Base-by-base conservation (phyloP, 2,113 vertebrate genomes). In the Leiothrix lutea region DNA sequence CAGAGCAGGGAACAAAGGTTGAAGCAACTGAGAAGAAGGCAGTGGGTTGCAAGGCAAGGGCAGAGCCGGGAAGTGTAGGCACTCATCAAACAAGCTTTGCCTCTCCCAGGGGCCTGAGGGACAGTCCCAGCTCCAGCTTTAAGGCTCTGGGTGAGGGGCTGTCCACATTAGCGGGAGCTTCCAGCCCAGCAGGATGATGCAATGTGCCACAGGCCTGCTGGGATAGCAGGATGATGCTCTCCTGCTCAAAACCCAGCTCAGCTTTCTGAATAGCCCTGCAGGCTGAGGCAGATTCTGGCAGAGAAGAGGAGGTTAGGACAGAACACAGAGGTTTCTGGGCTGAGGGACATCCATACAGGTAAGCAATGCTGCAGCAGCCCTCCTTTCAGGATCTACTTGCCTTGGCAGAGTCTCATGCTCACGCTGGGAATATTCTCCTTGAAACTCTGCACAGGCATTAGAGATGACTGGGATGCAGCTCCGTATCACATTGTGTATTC, bases 401-500 rank as follows among this genome's bases (percentile, higher is more conserved):
- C 75, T 69, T 60, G 58, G 45, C 29, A 48, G 74, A 50, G 40
- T 21, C 80, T 75, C 38, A 26, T 23, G 36, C 40, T 86, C 8
- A 1, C 3, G 3, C 62, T n/a, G 56, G 17, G 45, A 86, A 75
- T 57, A 60, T 26, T 62, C 47, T 29, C 23, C 69, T 57, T 2
- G 2, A 38, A 90, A 79, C 31, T 61, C 69, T 25, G 31, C 45
- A 29, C 2, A 3, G 56, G 42, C 80, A 33, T 42, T 36, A 47
- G 23, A n/a, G 20, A 8, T 15, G 26, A 66, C 47, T 14, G 47
- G 42, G 80, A 86, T 12, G 33, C 1, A 9, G 73, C 40, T 62
- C 69, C 1, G 2, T 21, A 73, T 86, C 35, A 8, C 33, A 20
- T 1, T 1, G 1, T 4, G 0, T 8, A 18, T 33, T 89, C 73